Evolutionary conservation across 2,797 vertebrate genomes (phyloP), one percentile per base, ranked within the genome.

Genomic region (Morus bassanus): DNA sequence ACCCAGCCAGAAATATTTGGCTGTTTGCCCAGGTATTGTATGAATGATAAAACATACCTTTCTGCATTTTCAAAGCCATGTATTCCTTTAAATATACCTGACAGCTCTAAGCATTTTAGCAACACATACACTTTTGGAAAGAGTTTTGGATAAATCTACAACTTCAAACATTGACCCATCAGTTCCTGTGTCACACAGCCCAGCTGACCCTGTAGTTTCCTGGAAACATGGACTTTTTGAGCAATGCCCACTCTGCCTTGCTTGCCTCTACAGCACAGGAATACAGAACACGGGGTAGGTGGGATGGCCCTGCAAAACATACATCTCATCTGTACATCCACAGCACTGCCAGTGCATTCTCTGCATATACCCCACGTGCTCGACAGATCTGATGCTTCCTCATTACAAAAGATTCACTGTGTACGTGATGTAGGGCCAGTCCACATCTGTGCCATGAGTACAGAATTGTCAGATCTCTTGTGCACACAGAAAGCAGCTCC

Each of bases 331-430:
- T 53, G 33, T 8, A 5, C 41, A 50, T 33, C 18, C 69, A n/a
- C 3, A 17, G 64, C 64, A 28, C 35, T 61, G 16, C 11, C n/a
- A 60, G 14, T 0, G 5, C 8, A 13, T 30, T 41, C 25, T n/a
- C 53, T 68, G 60, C 76, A 13, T 8, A 28, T 5, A 51, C 5
- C 27, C 15, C 27, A 6, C 1, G 0, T 3, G 1, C 45, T 21
- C 0, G 0, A 14, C 68, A 39, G 48, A 68, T 8, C 28, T 30
- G 64, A 23, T 33, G n/a, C 35, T 64, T 78, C 61, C 53, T 81
- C 28, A 3, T 41, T 43, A 41, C n/a, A 33, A 33, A 54, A 59
- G n/a, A 46, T 25, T 85, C 43, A 10, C 23, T 12, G 60, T 10
- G 21, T 37, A 43, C 3, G 2, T 11, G 45, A 30, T 8, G 30